Percentiles rank a stretch among this genome's conserved stretches.
Conservation (phyloP, 92 coral and sea anemone genomes). For the Epizoanthus ramosus region DNA sequence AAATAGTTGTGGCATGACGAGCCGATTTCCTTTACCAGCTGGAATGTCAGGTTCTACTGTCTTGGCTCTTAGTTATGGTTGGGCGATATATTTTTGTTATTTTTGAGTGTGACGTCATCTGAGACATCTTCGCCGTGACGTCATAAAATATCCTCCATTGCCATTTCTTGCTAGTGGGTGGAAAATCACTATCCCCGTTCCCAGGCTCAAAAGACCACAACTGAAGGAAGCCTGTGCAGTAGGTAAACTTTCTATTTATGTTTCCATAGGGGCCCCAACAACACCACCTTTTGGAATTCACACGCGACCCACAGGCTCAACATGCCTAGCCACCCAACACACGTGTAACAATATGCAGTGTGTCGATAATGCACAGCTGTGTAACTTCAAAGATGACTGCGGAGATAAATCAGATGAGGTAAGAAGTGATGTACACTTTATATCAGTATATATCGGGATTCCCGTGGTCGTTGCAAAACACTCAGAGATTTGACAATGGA, state of each 20-base stretch:
- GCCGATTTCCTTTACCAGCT: too few relatives aligned
- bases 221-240: background rate
- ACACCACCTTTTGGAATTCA: conserved; percentile 97
- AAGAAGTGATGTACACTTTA: background rate
- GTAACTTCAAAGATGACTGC: conserved; percentile 93
- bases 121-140: too few relatives aligned
- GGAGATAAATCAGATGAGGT: conserved; percentile 95
- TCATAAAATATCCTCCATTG: too few relatives aligned
- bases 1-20: too few relatives aligned
- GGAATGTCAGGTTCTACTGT: too few relatives aligned
- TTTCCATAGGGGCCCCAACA: conserved; percentile 80
- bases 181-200: too few relatives aligned
- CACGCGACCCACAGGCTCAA: conserved; percentile 92
- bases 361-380: conserved; percentile 92
- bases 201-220: background rate
- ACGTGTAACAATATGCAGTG: conserved; percentile 90
- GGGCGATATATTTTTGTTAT: too few relatives aligned
- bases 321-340: conserved; percentile 80
- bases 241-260: background rate
- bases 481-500: background rate
- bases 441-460: background rate
- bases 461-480: background rate
- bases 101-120: too few relatives aligned
- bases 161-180: too few relatives aligned
- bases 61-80: too few relatives aligned